phyloP scores from a whole-genome alignment of 2,113 vertebrate species.

The Recurvirostra avosetta region DNA sequence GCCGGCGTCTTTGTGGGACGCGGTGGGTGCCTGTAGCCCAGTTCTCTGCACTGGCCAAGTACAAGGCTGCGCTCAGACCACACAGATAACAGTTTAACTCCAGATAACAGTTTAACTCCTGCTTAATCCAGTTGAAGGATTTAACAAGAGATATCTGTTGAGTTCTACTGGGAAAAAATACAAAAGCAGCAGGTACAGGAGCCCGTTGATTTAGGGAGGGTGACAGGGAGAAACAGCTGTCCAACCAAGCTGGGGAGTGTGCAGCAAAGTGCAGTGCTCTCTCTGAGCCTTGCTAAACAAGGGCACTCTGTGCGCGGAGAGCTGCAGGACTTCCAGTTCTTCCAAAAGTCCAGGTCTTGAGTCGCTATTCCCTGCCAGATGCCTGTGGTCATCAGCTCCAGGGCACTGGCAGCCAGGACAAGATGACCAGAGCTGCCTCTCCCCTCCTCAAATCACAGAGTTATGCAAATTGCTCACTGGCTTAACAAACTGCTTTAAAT shows the following conservation, averaged over 20 bases:
- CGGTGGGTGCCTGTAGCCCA: background rate
- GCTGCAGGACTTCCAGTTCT: conserved; percentile 40
- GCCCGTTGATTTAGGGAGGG: background rate
- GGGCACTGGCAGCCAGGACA: conserved; percentile 39
- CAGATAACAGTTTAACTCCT: background rate
- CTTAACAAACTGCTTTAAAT: background rate
- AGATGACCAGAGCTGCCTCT: conserved; percentile 14
- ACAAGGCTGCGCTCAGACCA: background rate
- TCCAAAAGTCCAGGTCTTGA: background rate
- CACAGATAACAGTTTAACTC: background rate
- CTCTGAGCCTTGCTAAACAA: conserved; percentile 37
- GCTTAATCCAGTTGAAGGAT: background rate
- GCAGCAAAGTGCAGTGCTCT: conserved; percentile 13
- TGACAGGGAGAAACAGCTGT: background rate
- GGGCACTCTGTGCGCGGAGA: background rate
- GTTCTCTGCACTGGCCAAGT: background rate
- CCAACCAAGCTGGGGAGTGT: background rate
- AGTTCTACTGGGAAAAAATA: background rate
- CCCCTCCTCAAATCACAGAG: background rate
- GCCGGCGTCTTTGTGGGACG: background rate
- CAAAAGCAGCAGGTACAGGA: conserved; percentile 9
- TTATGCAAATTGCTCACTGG: background rate
- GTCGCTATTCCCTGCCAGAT: conserved; percentile 29
- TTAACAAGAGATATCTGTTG: background rate
- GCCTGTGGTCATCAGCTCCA: conserved; percentile 47